Base-by-base conservation (phyloP, 2,797 vertebrate genomes). In the Chrysocyon brachyurus region DNA sequence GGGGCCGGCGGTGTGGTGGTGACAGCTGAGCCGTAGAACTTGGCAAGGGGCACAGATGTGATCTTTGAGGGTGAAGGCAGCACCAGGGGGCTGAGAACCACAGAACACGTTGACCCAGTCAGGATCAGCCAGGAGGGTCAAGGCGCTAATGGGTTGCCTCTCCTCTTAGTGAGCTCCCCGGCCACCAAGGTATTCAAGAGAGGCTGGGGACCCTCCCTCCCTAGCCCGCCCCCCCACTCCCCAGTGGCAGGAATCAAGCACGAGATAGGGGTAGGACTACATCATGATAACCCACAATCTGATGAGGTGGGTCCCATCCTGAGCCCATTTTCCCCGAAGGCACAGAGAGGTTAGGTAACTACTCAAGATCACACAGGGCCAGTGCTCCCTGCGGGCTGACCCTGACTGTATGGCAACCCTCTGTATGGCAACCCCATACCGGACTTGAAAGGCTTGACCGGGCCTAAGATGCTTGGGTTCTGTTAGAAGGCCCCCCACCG, bases 1-100 rank as follows among this genome's bases (percentile, higher is more conserved):
- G 4, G 9, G 2, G 2, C 8, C 5, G 1, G 0, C 3, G 6
- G 0, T 66, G 15, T 56, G n/a, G 6, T 33, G 12, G 33, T 79
- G 31, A 57, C 22, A 3, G 24, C 2, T 61, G 61, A 83, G 33
- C 10, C 15, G 14, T 33, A 66, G 81, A 66, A 49, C 19, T 54
- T 46, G 12, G 54, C 46, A 26, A 26, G 15, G 33, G 14, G 4
- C 49, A 16, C 22, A 12, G 1, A 0, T 72, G 46, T 77, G 61
- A 49, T 6, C 21, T 57, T 33, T 6, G 24, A 52, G 8, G 26
- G 31, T 61, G 82, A 31, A 49, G 19, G n/a, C 33, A 72, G 8
- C 59, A 56, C 40, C 22, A 5, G 0, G 6, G 57, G 17, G 15
- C 11, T 8, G 3, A 21, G 54, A 9, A 12, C 2, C 14, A 26